Percentiles rank a stretch among this genome's conserved stretches.
Conservation (phyloP, 1,140 invertebrate genomes). For the Prorops nasuta region DNA sequence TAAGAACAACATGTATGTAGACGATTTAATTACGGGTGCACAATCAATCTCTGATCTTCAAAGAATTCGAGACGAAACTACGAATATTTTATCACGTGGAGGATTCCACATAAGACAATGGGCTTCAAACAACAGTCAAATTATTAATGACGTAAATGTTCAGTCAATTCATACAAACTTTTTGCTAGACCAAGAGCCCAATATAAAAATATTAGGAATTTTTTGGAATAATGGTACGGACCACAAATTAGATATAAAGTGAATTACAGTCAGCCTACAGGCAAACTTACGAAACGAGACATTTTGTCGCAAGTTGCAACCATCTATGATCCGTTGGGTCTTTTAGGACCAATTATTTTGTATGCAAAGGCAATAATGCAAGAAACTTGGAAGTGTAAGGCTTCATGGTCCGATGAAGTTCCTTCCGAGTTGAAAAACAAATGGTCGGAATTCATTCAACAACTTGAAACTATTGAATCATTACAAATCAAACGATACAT, state of each 20-base stretch:
- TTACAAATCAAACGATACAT: neutral
- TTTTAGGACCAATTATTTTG: conserved; percentile 21
- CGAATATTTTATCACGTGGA: neutral
- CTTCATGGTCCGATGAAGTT: conserved; percentile 39
- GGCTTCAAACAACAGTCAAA: neutral
- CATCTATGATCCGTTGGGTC: conserved; percentile 13
- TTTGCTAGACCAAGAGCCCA: neutral
- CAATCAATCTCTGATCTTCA: neutral
- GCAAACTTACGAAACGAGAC: neutral
- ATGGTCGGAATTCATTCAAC: neutral
- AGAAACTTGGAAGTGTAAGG: conserved; percentile 26
- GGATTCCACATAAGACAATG: neutral
- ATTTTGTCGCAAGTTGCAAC: neutral
- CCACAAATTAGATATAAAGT: neutral
- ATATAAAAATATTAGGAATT: neutral
- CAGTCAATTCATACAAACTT: neutral
- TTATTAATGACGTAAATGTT: neutral
- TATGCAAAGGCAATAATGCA: conserved; percentile 31
- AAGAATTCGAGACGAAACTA: neutral
- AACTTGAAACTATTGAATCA: neutral
- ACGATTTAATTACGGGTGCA: neutral
- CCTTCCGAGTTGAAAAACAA: conserved; percentile 7
- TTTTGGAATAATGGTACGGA: neutral
- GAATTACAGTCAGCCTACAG: neutral
- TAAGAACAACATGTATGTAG: neutral